Percentiles rank a stretch among this genome's conserved stretches.
phyloP scores from a whole-genome alignment of 1,140 invertebrate species.

The Monochamus saltuarius region DNA sequence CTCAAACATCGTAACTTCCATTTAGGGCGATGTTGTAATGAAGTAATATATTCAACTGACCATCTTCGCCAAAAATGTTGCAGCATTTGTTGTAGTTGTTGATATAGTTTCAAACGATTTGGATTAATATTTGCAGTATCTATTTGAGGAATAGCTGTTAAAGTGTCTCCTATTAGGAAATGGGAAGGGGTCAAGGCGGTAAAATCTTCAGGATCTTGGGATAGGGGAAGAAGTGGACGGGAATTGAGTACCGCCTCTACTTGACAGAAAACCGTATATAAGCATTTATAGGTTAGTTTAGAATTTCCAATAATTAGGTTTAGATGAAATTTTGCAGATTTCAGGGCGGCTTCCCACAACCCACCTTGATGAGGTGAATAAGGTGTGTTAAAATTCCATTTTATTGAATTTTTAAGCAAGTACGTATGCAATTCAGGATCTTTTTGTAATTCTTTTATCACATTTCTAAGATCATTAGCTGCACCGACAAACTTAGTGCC shows the following conservation, averaged over 20 bases:
- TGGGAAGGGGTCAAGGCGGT: slow-evolving; percentile 32
- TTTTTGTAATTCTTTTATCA: not conserved
- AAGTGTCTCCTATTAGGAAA: slow-evolving; percentile 39
- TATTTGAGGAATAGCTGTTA: slow-evolving; percentile 17
- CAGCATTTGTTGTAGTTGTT: not conserved
- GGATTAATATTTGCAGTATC: not conserved
- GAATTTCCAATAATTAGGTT: slow-evolving; percentile 18
- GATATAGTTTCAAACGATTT: too few species aligned
- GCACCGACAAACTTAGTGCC: slow-evolving; percentile 50
- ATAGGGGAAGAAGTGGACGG: slow-evolving; percentile 20
- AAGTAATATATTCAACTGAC: slow-evolving; percentile 29
- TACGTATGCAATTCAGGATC: not conserved
- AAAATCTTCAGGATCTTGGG: slow-evolving; percentile 23
- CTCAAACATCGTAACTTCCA: slow-evolving; percentile 6
- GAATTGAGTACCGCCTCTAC: slow-evolving; percentile 27
- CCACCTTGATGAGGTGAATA: slow-evolving; percentile 31
- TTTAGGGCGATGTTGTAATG: slow-evolving; percentile 21
- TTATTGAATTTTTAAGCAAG: not conserved
- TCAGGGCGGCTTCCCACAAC: slow-evolving; percentile 16
- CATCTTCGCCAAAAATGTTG: slow-evolving; percentile 27
- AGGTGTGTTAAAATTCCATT: slow-evolving; percentile 47
- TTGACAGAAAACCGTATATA: slow-evolving; percentile 25
- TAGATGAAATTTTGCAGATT: slow-evolving; percentile 21
- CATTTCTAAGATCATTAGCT: slow-evolving; percentile 13
- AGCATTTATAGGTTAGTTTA: slow-evolving; percentile 24